phyloP scores from a whole-genome alignment of 2,113 vertebrate species.

The Vulpes ferrilata region DNA sequence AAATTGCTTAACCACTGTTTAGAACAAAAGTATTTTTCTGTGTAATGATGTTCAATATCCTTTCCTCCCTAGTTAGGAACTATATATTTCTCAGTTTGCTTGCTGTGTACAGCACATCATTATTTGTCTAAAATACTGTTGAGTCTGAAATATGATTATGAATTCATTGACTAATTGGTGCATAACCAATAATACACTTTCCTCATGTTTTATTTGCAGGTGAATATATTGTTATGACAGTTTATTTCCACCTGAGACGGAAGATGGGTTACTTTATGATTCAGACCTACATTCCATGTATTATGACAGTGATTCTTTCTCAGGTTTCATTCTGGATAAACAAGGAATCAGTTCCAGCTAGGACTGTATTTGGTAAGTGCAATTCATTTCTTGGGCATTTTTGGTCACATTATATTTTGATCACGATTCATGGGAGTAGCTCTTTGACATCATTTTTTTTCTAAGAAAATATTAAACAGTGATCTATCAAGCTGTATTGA shows the following conservation, averaged over 20 bases:
- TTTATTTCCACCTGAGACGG: conserved; percentile 97
- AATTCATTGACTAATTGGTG: not conserved
- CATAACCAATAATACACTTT: conserved; percentile 14
- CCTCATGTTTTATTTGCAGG: conserved; percentile 87
- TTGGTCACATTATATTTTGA: conserved; percentile 43
- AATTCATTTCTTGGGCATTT: conserved; percentile 67
- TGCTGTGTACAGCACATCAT: not conserved
- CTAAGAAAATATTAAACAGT: conserved; percentile 39
- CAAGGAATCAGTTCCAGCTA: conserved; percentile 98
- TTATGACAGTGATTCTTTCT: conserved; percentile 99
- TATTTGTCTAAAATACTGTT: not conserved
- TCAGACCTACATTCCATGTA: conserved; percentile 99
- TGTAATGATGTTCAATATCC: not conserved
- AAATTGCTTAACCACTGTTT: not conserved
- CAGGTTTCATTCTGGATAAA: conserved; percentile 99
- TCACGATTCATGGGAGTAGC: conserved; percentile 2
- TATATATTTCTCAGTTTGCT: not conserved
- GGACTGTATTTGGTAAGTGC: conserved; percentile 98
- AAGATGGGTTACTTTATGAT: conserved; percentile 99
- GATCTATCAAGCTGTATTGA: not conserved
- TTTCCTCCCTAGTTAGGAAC: not conserved
- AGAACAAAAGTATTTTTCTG: not conserved
- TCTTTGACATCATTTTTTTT: not conserved
- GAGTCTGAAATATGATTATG: conserved; percentile 57
- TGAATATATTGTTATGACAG: conserved; percentile 99